Percentiles rank a stretch among this genome's conserved stretches.
These are phyloP conservation scores for Pseudorhiza aurosa DNA, from an alignment of 30 jellyfish, hydroid and myxozoan species.

Conservation along the genomic window DNA sequence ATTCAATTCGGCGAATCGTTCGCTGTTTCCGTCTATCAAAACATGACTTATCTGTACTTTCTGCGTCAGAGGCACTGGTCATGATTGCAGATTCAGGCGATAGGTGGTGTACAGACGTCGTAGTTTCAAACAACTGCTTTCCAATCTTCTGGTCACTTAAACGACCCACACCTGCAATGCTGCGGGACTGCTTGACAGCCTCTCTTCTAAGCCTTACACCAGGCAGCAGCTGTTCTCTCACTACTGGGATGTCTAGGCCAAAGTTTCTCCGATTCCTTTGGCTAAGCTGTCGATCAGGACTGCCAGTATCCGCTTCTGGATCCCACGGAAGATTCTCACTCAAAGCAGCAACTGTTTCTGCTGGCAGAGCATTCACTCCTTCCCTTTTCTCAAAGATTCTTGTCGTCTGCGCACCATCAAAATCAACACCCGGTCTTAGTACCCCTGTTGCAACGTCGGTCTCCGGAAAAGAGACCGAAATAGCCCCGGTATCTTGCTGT, in stretches of 20 bases:
- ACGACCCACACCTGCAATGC: neutral
- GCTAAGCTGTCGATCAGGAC: neutral
- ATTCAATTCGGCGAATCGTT: constrained; percentile 17
- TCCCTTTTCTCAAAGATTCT: too few species aligned
- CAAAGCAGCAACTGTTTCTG: constrained; percentile 23
- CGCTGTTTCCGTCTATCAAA: constrained; percentile 30
- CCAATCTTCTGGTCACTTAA: neutral
- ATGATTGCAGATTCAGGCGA: constrained; percentile 5
- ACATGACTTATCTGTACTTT: neutral
- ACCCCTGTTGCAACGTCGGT: neutral
- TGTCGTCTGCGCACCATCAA: too few species aligned
- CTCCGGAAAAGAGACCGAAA: neutral
- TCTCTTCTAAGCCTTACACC: constrained; percentile 15
- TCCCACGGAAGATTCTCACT: constrained; percentile 50
- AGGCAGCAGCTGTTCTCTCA: constrained; percentile 30
- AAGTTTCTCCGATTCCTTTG: neutral
- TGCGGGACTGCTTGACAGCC: neutral
- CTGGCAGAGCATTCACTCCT: too few species aligned
- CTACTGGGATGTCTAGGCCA: constrained; percentile 19
- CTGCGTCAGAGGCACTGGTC: neutral
- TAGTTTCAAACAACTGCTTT: neutral
- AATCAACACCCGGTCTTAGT: neutral
- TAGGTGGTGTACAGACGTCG: neutral
- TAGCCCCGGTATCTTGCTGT: neutral
- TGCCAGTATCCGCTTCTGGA: neutral